phyloP scores from a whole-genome alignment of 2,797 vertebrate species.

The Mastacembelus armatus region DNA sequence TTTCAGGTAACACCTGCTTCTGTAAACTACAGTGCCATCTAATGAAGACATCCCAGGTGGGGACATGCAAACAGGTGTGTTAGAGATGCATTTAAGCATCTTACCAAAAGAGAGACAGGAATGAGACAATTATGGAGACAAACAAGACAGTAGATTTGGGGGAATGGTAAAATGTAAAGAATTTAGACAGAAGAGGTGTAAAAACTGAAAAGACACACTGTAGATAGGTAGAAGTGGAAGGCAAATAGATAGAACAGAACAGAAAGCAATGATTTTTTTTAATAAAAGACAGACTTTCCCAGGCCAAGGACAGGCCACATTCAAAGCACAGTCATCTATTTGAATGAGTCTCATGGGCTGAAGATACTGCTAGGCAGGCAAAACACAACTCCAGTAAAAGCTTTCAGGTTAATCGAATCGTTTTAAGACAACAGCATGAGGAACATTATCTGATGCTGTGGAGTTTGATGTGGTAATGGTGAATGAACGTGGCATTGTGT shows the following conservation, averaged over 20 bases:
- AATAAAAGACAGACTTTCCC: too few relatives aligned
- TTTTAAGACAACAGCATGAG: constrained; percentile 24
- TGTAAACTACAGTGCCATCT: constrained; percentile 39
- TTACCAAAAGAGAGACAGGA: not conserved
- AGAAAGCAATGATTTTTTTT: not conserved
- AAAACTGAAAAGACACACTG: not conserved
- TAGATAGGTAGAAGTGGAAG: not conserved
- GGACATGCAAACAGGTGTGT: constrained; percentile 44
- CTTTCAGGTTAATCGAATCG: constrained; percentile 20
- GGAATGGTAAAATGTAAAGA: too few relatives aligned
- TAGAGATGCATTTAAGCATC: not conserved
- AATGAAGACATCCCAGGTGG: constrained; percentile 40
- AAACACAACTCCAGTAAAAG: constrained; percentile 33
- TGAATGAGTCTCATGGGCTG: constrained; percentile 23
- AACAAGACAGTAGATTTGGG: too few relatives aligned
- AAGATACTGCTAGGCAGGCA: constrained; percentile 4
- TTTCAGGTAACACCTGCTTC: constrained; percentile 55
- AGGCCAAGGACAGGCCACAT: constrained; percentile 47
- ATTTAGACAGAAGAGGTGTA: not conserved
- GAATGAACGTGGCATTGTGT: constrained; percentile 16
- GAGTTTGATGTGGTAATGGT: constrained; percentile 20
- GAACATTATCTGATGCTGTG: constrained; percentile 30
- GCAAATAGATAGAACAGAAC: not conserved
- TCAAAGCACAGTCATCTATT: constrained; percentile 30
- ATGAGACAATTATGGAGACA: constrained; percentile 3